Evolutionary conservation across 1,140 invertebrate species (phyloP).

Genomic region (Daktulosphaira vitifoliae): DNA sequence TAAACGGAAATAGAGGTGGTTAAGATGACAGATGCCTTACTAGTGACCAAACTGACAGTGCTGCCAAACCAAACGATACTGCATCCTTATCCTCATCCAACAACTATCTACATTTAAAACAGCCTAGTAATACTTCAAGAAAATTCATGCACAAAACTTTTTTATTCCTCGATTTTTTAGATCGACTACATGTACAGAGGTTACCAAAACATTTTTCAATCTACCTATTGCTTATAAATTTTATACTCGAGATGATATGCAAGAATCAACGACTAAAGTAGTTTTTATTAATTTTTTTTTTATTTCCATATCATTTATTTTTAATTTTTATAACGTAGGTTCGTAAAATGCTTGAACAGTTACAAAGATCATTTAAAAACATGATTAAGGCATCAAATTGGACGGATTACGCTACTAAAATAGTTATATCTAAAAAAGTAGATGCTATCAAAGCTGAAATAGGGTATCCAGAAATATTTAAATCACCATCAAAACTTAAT

Average conservation of each 20-base stretch:
- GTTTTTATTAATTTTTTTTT: conserved; percentile 13
- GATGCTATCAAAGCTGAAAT: conserved; percentile 63
- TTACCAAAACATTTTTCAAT: neutral
- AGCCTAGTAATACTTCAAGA: no score
- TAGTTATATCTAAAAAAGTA: conserved; percentile 60
- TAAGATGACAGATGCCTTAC: no score
- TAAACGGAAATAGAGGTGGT: no score
- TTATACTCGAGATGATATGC: neutral
- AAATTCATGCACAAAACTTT: no score
- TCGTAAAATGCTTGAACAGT: conserved; percentile 64
- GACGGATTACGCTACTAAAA: conserved; percentile 75
- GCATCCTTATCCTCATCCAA: no score
- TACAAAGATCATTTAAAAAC: conserved; percentile 66
- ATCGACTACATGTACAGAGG: neutral
- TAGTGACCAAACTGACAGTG: no score
- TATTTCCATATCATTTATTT: no score
- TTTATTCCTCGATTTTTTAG: neutral
- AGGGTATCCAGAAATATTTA: conserved; percentile 70
- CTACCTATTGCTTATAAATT: conserved; percentile 1
- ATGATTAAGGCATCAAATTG: conserved; percentile 61
- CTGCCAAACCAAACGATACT: no score
- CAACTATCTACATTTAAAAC: no score
- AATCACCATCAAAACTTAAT: conserved; percentile 52
- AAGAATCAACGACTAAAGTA: neutral
- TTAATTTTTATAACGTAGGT: conserved; percentile 47